These are phyloP conservation scores for Clunio marinus DNA, from an alignment of 2,888 invertebrate species.

Conservation along the genomic window DNA sequence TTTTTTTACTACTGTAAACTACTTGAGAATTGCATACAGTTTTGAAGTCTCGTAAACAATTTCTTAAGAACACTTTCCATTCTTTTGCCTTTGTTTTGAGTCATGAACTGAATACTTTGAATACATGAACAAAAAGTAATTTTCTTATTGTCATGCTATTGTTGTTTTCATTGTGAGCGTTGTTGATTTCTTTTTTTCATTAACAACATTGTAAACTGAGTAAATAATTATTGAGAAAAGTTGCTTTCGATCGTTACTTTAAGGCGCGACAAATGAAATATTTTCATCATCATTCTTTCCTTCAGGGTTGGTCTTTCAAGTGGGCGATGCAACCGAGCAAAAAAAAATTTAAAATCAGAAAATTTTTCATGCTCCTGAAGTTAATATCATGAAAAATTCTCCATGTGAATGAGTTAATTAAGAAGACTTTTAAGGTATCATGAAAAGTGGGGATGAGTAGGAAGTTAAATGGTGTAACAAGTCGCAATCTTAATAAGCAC, in stretches of 20 bases:
- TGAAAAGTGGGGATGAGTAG: neutral
- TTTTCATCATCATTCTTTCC: neutral
- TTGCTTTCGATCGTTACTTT: neutral
- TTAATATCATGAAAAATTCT: conserved; percentile 7
- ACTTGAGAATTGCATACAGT: too few relatives aligned
- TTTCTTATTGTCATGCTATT: conserved; percentile 10
- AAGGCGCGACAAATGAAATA: neutral
- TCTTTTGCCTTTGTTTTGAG: too few relatives aligned
- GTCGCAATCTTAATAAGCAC: neutral
- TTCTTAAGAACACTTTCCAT: too few relatives aligned
- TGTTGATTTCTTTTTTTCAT: neutral
- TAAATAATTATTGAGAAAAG: neutral
- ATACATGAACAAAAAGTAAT: neutral
- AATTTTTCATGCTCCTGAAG: conserved; percentile 33
- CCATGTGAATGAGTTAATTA: conserved; percentile 24
- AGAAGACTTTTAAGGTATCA: neutral
- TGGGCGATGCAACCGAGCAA: conserved; percentile 4
- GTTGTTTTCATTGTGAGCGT: neutral
- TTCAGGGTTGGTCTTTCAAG: neutral
- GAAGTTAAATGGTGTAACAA: neutral
- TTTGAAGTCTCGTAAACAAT: too few relatives aligned
- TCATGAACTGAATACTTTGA: too few relatives aligned
- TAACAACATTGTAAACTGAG: neutral
- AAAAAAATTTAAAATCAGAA: neutral
- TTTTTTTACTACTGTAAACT: too few relatives aligned